Base-by-base conservation (phyloP, 2,113 vertebrate genomes). In the Larimichthys polyactis region DNA sequence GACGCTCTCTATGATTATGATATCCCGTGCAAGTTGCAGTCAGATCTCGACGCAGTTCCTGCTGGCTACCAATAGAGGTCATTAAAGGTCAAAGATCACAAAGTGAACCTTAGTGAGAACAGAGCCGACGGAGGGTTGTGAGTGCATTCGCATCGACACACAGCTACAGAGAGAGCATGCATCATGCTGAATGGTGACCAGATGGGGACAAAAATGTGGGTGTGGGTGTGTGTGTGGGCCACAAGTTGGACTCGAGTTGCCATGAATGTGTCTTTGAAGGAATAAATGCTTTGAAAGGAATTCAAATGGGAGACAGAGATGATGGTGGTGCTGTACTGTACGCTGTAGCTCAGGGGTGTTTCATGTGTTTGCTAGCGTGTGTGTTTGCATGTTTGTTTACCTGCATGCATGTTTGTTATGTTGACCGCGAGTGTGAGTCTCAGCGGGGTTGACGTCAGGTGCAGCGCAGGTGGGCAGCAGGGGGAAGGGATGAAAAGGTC, bases 151-250 rank as follows among this genome's bases (percentile, higher is more conserved):
- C 85, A 85, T 84, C 85, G 90, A 55, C 85, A 64, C 86, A 84
- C 88, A 79, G 81, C 89, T 89, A 91, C 90, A 92, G 78, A 92
- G 83, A 78, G 65, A 75, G 68, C 78, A 79, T 32, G 15, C 73
- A 88, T 88, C 55, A 78, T 79, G 84, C 72, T 78, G 90, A 88
- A 89, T 88, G 90, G 91, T 83, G 92, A 91, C 87, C 92, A 92
- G 86, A 92, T 92, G 92, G 89, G 91, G 87, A 92, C 91, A 91
- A 74, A 90, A 83, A 85, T 73, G 65, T 70, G 59, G 63, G 79
- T 40, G 59, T 54, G 81, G 79, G 32, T 32, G 58, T 79, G 76
- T 81, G 65, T 65, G 62, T 67, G 77, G 5, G 78, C 36, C 68
- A 82, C 77, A 87, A 85, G 82, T 83, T 78, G 73, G 78, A 40